Evolutionary conservation across 2,888 invertebrate species (phyloP).

Genomic region (Papilio protenor): DNA sequence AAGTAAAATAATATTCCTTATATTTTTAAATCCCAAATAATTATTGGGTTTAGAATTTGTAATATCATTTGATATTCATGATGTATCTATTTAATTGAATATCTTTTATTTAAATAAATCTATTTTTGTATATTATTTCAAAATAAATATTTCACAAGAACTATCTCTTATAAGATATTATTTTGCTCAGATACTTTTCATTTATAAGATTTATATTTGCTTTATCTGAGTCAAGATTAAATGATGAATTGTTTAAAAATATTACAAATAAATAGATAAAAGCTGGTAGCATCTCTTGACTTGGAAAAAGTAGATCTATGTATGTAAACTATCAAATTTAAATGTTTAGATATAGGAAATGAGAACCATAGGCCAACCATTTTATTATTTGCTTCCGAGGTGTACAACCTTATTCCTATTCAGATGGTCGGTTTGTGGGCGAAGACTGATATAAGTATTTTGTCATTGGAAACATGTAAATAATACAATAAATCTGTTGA

Average conservation of each 20-base stretch:
- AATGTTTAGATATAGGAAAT: slow-evolving; percentile 21
- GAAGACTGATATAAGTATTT: slow-evolving; percentile 62
- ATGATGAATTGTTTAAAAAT: not conserved
- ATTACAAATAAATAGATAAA: slow-evolving; percentile 5
- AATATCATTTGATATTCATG: not conserved
- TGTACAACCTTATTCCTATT: slow-evolving; percentile 29
- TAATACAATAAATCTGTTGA: slow-evolving; percentile 64
- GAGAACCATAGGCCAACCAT: slow-evolving; percentile 23
- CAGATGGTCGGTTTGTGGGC: slow-evolving; percentile 46
- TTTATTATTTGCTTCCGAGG: slow-evolving; percentile 3
- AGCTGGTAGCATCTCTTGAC: not conserved
- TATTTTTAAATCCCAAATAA: not conserved
- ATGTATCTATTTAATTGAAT: slow-evolving; percentile 15
- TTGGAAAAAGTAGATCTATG: slow-evolving; percentile 13
- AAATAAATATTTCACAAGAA: slow-evolving; percentile 9
- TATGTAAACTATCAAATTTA: slow-evolving; percentile 16
- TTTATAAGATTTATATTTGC: slow-evolving; percentile 14
- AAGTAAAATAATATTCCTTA: slow-evolving; percentile 1
- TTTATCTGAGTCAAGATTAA: slow-evolving; percentile 21
- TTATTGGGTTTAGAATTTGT: not conserved
- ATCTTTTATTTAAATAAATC: slow-evolving; percentile 4
- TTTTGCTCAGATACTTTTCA: slow-evolving; percentile 31
- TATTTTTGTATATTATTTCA: slow-evolving; percentile 19
- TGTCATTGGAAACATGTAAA: slow-evolving; percentile 61
- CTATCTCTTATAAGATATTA: slow-evolving; percentile 14